Percentiles rank a stretch among this genome's conserved stretches.
Evolutionary conservation across 2,797 vertebrate genomes (phyloP).

Genomic region (Lophius americanus): DNA sequence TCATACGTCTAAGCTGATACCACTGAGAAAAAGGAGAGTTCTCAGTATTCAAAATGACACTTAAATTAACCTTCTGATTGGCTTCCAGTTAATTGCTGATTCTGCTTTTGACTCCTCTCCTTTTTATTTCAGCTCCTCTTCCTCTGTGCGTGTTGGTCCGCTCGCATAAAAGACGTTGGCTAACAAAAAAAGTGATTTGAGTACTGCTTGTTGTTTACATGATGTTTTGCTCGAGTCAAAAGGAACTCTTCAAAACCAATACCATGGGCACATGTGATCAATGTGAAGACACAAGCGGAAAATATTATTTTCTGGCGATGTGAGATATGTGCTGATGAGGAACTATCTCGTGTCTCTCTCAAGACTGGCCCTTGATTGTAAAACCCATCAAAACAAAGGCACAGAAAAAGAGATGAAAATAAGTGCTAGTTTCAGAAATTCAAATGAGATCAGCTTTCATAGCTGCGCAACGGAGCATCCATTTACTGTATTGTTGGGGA

Average conservation of each 20-base stretch:
- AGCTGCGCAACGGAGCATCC: constrained; percentile 20
- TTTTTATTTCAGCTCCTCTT: neutral
- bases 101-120: neutral
- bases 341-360: constrained; percentile 41
- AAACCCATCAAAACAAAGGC: constrained; percentile 16
- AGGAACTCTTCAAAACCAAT: constrained; percentile 52
- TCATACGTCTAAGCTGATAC: neutral
- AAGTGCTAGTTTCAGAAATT: constrained; percentile 30
- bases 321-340: constrained; percentile 26
- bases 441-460: constrained; percentile 42
- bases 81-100: constrained; percentile 21
- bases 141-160: neutral
- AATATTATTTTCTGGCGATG: constrained; percentile 13
- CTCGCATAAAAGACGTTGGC: constrained; percentile 10
- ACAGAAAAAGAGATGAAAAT: constrained; percentile 5
- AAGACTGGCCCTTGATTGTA: constrained; percentile 35
- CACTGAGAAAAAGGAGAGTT: constrained; percentile 3
- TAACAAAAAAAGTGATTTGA: constrained; percentile 19
- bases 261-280: constrained; percentile 55
- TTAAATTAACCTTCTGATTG: constrained; percentile 31
- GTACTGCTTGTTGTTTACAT: constrained; percentile 50
- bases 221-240: constrained; percentile 59
- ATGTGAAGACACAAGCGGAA: constrained; percentile 30
- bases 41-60: constrained; percentile 12
- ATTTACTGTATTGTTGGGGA: constrained; percentile 34